Base-by-base conservation (phyloP, 2,113 vertebrate genomes). In the Pipa parva region DNA sequence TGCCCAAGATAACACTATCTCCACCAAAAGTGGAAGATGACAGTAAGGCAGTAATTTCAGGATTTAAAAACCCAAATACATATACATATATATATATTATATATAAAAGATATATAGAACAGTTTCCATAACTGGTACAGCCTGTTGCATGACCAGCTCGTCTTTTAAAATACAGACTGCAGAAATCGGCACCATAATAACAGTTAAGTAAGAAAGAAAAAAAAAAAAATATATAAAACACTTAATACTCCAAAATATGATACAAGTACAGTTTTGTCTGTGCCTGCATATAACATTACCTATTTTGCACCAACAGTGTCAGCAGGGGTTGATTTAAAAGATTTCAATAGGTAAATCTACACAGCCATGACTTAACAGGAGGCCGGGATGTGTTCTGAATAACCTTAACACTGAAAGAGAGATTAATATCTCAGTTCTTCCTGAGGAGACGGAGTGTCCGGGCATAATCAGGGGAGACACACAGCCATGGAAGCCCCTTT, bases 1-100 rank as follows among this genome's bases (percentile, higher is more conserved):
- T 48, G 26, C 39, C 7, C 20, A 7, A 20, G 17, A 9, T n/a
- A 10, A 48, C 59, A 18, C 4, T 11, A 45, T 39, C 24, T 27
- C 22, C 39, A 58, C 29, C 4, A n/a, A 2, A 13, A 28, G 28
- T 27, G 26, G 29, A n/a, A 29, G 39, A n/a, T 12, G 25, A 61
- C 39, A 61, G 29, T 48, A 61, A 46, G 59, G 59, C 59, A 61
- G 36, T 59, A 59, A 61, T 61, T 48, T 20, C 20, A 6, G 59
- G 17, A 45, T 48, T 46, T 26, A 61, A 61, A 59, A 15, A 36
- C 26, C 12, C 28, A 48, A 31, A 21, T 29, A 61, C 7, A 68
- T 50, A 50, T 50, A 63, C 20, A 25, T 37, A 66, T 58, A 57
- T 57, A 48, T 59, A 26, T 48, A 20, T n/a, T 67, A 36, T 46